Evolutionary conservation across 2,797 vertebrate species (phyloP), one percentile per base, ranked within the genome.

Genomic region (Sciurus carolinensis): DNA sequence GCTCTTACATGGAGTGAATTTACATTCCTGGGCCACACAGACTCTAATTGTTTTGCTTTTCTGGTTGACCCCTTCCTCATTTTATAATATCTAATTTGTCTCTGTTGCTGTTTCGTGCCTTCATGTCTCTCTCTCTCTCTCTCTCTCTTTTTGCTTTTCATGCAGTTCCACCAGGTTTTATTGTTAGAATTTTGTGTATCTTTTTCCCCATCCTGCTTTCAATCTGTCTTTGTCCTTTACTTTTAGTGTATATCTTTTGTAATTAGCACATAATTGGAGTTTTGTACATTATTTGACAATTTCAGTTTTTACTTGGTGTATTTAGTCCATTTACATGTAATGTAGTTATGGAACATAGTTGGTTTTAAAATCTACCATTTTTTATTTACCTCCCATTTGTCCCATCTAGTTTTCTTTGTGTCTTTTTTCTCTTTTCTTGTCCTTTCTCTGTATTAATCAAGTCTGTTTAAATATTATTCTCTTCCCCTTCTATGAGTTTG

Each of bases 321-420:
- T 85, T 92, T 95, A 87, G 62, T 44, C 9, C 76, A 87, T 77
- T 95, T 95, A 94, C 18, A 84, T 75, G 92, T 96, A 94, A 54
- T 82, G 18, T 76, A 64, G 88, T 28, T 69, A 28, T 73, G 71
- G 26, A 22, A 39, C 83, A 67, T 30, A n/a, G 73, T 88, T 95
- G 14, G 3, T 50, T 96, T 92, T 90, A 77, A 93, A 94, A 91
- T 95, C 26, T 87, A 22, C 83, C 33, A 33, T 44, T 93, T 93
- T 91, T 18, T 91, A 33, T 85, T 59, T 86, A 82, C 86, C 86
- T 77, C 52, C 64, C 83, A 28, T 90, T 71, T 93, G 39, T 69
- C 39, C 26, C 28, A 44, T 54, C 30, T n/a, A 1, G 30, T 57
- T 26, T 80, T 30, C 42, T 87, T 86, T 87, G 73, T 77, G 8